phyloP scores from a whole-genome alignment of 2,113 vertebrate species.

The Charadrius vociferus region DNA sequence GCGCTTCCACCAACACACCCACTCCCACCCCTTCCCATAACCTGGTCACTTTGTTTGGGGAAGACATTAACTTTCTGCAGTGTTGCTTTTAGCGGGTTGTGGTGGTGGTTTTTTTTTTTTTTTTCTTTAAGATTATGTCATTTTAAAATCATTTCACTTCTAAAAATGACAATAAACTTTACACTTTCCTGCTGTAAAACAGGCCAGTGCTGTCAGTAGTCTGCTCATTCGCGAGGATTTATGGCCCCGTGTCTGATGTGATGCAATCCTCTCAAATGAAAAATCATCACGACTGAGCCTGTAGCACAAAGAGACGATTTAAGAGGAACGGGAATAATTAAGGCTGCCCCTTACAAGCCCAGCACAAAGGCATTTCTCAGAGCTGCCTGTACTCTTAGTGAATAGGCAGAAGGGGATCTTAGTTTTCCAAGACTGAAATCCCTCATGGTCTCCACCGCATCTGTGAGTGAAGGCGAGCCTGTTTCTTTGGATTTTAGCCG shows the following conservation, averaged over 20 bases:
- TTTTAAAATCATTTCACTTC: conserved; percentile 51
- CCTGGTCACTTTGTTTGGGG: conserved; percentile 27
- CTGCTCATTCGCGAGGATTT: conserved; percentile 11
- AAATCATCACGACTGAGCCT: conserved; percentile 58
- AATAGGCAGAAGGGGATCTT: conserved; percentile 53
- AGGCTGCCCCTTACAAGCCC: conserved; percentile 49
- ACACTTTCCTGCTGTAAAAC: conserved; percentile 61
- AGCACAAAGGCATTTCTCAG: conserved; percentile 63
- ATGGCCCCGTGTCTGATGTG: conserved; percentile 43
- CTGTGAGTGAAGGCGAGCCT: not conserved
- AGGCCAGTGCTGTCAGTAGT: conserved; percentile 39
- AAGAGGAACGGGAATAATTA: conserved; percentile 65
- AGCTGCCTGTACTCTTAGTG: conserved; percentile 15
- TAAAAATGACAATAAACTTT: conserved; percentile 61
- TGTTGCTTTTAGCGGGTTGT: not conserved
- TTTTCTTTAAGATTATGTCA: conserved; percentile 28
- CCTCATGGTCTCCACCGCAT: not conserved
- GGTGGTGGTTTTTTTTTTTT: not conserved
- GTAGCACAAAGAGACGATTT: conserved; percentile 63
- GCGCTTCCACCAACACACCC: conserved; percentile 40
- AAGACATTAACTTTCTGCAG: conserved; percentile 5
- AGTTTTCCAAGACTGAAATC: conserved; percentile 29
- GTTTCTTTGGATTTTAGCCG: not conserved
- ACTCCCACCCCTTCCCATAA: conserved; percentile 50
- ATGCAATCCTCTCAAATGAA: conserved; percentile 62